These are phyloP conservation scores for Ivindomyrus marchei DNA, from an alignment of 2,113 vertebrate genomes.

Conservation along the genomic window DNA sequence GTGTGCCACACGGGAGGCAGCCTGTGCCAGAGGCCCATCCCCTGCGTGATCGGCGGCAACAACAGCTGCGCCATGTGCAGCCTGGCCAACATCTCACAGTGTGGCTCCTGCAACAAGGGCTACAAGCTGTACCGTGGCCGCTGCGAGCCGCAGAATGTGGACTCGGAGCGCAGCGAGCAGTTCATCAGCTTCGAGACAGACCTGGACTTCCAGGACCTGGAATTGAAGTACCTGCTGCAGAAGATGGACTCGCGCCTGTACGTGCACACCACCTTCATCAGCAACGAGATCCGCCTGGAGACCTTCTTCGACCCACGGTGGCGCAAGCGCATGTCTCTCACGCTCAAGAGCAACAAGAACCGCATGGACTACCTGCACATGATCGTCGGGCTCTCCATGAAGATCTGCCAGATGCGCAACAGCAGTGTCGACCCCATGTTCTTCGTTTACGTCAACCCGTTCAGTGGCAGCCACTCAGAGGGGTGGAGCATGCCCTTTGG, in stretches of 20 bases:
- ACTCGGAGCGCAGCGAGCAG: slow-evolving; percentile 96
- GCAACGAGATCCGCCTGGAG: slow-evolving; percentile 96
- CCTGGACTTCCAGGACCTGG: slow-evolving; percentile 97
- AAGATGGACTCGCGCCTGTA: slow-evolving; percentile 98
- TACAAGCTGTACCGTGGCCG: slow-evolving; percentile 95
- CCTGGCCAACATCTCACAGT: slow-evolving; percentile 95
- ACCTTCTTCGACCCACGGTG: slow-evolving; percentile 96
- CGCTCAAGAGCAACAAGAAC: slow-evolving; percentile 99
- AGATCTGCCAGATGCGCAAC: slow-evolving; percentile 97
- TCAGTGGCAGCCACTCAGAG: slow-evolving; percentile 96
- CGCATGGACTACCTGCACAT: slow-evolving; percentile 98
- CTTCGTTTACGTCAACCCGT: slow-evolving; percentile 95
- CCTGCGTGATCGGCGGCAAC: slow-evolving; percentile 94
- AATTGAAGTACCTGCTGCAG: slow-evolving; percentile 96
- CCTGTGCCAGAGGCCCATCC: slow-evolving; percentile 92
- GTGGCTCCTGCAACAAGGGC: slow-evolving; percentile 98
- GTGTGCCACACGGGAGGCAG: slow-evolving; percentile 91
- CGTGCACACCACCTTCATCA: slow-evolving; percentile 97
- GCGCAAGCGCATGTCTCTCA: slow-evolving; percentile 98
- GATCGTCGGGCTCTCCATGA: slow-evolving; percentile 96
- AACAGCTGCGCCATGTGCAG: slow-evolving; percentile 99
- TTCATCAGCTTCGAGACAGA: slow-evolving; percentile 99
- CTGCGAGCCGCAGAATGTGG: slow-evolving; percentile 96
- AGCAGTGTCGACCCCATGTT: slow-evolving; percentile 98
- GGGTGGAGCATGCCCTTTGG: slow-evolving; percentile 99